Base-by-base conservation (phyloP, 2,797 vertebrate genomes). In the Erpetoichthys calabaricus region DNA sequence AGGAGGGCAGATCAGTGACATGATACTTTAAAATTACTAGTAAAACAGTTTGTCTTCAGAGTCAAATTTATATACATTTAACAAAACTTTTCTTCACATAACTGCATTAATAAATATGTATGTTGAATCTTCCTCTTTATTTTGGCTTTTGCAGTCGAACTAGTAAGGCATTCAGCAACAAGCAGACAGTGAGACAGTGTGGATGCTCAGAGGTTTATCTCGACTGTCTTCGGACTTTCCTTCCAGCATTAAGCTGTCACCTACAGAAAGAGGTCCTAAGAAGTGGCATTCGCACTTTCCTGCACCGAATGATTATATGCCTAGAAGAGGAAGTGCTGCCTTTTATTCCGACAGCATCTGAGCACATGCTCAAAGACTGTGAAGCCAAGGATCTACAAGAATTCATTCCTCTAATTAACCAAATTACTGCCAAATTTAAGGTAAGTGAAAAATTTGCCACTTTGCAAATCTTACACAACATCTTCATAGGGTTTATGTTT, bases 281-380 rank as follows among this genome's bases (percentile, higher is more conserved):
- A 65, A 86, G 94, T 64, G 87, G 92, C 0, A 93, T 98, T 2
- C 91, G 94, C 56, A 97, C 95, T 65, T 98, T 98, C 75, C 88
- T 99, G 68, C 95, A 99, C 69, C 86, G 94, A 3, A 98, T 99
- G 96, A 97, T 99, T 79, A 98, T 99, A 83, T 99, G 95, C 64
- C 72, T 99, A 41, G 95, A 99, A 76, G 94, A 97, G 44, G 94
- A 98, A 78, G 94, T 99, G 66, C 89, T 99, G 74, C 95, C 95
- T 0, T 99, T 94, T 67, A 79, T 99, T 67, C 95, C 95, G 6
- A 86, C 88, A 1, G 95, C 95, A 58, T 96, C 92, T 1, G 89
- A 99, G 59, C 93, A 96, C 70, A 97, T 98, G 93, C 89, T 99
- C 65, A 97, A 97, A 80, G 94, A 97, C 67, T 97, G 94, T 57